Conservation (phyloP, 2,888 invertebrate genomes). For the Drosophila prostipennis region DNA sequence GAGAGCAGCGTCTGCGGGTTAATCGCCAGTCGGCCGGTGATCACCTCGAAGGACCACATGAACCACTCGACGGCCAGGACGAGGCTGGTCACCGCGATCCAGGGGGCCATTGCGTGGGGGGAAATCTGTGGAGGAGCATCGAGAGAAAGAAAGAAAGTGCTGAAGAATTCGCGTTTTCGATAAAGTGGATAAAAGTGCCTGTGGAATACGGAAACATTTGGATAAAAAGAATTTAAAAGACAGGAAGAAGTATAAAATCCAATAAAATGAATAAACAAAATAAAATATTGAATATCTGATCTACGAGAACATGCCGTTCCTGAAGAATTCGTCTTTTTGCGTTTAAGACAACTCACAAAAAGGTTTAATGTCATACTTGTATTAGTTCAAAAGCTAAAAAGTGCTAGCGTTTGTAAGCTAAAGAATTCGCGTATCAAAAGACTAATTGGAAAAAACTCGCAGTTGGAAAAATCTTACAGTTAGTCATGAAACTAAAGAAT, state of each 20-base stretch:
- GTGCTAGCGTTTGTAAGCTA: background rate
- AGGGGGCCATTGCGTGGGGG: conserved; percentile 45
- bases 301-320: too few species aligned
- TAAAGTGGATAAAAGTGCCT: too few species aligned
- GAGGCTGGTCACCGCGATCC: conserved; percentile 33
- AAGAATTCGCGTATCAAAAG: background rate
- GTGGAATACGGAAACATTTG: too few species aligned
- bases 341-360: background rate
- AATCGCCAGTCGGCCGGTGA: background rate
- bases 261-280: too few species aligned
- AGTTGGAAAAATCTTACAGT: too few species aligned
- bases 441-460: background rate
- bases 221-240: too few species aligned
- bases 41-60: conserved; percentile 24
- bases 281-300: too few species aligned
- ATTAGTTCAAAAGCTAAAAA: too few species aligned
- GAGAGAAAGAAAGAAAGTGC: background rate
- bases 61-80: conserved; percentile 28
- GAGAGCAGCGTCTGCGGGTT: conserved; percentile 10
- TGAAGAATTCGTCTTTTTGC: background rate
- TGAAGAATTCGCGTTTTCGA: background rate
- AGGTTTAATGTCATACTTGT: too few species aligned
- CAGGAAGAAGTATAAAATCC: too few species aligned
- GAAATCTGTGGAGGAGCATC: background rate
- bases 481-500: background rate